Percentiles rank a stretch among this genome's conserved stretches.
These are phyloP conservation scores for Bombus vancouverensis DNA, from an alignment of 1,140 invertebrate genomes.

Conservation along the genomic window DNA sequence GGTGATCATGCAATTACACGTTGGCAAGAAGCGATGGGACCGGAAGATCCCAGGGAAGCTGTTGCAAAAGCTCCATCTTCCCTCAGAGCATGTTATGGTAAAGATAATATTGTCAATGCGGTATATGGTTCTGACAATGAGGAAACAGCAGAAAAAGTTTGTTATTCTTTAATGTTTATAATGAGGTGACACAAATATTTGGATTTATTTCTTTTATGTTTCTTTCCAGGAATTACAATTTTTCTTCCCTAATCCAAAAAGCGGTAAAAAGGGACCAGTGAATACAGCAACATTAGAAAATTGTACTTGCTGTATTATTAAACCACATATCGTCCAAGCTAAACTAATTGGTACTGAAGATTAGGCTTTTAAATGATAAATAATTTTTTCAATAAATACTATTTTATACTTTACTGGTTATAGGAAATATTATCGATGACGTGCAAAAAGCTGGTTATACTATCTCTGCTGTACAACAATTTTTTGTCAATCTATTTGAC, in stretches of 20 bases:
- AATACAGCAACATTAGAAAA: conserved; percentile 85
- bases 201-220: background rate
- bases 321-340: conserved; percentile 94
- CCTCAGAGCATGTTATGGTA: conserved; percentile 89
- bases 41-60: conserved; percentile 86
- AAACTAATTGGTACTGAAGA: conserved; percentile 79
- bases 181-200: background rate
- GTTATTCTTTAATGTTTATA: conserved; percentile 17
- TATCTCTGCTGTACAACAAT: conserved; percentile 91
- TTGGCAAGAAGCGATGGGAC: conserved; percentile 86
- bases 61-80: conserved; percentile 84
- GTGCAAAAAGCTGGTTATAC: conserved; percentile 90
- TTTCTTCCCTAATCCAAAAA: conserved; percentile 85
- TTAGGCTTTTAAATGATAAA: conserved; percentile 11
- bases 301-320: conserved; percentile 93
- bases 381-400: background rate
- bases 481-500: conserved; percentile 89
- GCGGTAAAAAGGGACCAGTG: conserved; percentile 79
- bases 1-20: conserved; percentile 87
- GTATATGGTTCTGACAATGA: conserved; percentile 86
- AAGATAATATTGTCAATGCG: conserved; percentile 87
- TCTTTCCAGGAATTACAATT: conserved; percentile 84
- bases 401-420: conserved; percentile 56
- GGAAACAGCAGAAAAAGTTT: conserved; percentile 82
- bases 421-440: conserved; percentile 88